Evolutionary conservation across 2,113 vertebrate species (phyloP), one percentile per base, ranked within the genome.

Genomic region (Leptocoma aspasia): DNA sequence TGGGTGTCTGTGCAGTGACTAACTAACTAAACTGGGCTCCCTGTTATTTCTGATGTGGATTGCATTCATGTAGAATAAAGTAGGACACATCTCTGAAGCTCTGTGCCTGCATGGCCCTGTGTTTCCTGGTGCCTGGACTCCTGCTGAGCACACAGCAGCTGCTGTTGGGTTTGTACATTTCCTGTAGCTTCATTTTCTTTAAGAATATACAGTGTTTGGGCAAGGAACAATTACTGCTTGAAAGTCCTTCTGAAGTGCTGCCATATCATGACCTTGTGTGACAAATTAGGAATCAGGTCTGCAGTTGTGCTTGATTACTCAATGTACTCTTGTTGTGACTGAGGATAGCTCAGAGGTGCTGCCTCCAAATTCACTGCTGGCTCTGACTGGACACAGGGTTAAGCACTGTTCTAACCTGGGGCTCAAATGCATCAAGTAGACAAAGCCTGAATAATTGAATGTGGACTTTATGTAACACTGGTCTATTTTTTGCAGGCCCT

Each of bases 251-350:
- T 41, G 11, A 18, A 53, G 39, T 45, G 35, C 54, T 89, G 45
- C 54, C 1, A 1, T 61, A 14, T 60, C 84, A 35, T 81, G 64
- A 65, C 69, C 31, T 85, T 12, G 15, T 45, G 65, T 72, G 76
- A 68, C 60, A 85, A 35, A n/a, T 31, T 6, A 57, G 60, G 47
- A 53, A 24, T 37, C 8, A 2, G 22, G 17, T 82, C 39, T 92
- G 66, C 39, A 19, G 28, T 26, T 60, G 71, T 26, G 11, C 39
- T 79, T 0, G 0, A 1, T 88, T 57, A 45, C 30, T 68, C 41
- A 22, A 0, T 5, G 17, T 66, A 3, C 33, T 44, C 11, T n/a
- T 54, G 26, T 54, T 80, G 59, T 53, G 54, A 33, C 30, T 23
- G n/a, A 13, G 42, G 47, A 63, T 66, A 70, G 47, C 61, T 59